Evolutionary conservation across 2,113 vertebrate species (phyloP).

Genomic region (Colaptes auratus): DNA sequence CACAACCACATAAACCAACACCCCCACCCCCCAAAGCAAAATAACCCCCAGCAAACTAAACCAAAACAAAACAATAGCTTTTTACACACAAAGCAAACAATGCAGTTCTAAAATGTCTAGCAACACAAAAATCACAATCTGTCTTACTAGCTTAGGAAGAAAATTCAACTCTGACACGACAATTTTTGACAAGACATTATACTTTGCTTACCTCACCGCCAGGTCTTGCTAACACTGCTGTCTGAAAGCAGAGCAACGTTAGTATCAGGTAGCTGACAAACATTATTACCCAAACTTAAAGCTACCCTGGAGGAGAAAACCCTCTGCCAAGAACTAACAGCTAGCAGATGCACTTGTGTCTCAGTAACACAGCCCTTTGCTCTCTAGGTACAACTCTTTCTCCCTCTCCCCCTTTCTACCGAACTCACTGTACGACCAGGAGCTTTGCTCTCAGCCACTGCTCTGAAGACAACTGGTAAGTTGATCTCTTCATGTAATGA

Average conservation of each 20-base stretch:
- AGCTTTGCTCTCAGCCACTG: conserved; percentile 79
- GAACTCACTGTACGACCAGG: conserved; percentile 57
- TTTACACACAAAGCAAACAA: not conserved
- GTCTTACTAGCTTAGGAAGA: not conserved
- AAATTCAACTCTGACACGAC: conserved; percentile 23
- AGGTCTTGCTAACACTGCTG: conserved; percentile 83
- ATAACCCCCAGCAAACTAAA: not conserved
- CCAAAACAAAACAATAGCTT: not conserved
- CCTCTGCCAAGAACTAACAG: conserved; percentile 78
- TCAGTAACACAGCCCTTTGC: conserved; percentile 64
- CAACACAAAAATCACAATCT: not conserved
- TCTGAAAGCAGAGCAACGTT: conserved; percentile 84
- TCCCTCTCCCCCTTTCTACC: conserved; percentile 37
- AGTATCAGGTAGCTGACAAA: conserved; percentile 83
- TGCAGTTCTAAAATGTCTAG: not conserved
- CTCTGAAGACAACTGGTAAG: conserved; percentile 86
- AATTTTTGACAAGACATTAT: conserved; percentile 62
- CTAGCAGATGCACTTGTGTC: conserved; percentile 80
- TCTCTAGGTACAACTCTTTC: conserved; percentile 50
- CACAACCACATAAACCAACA: not conserved
- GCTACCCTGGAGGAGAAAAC: conserved; percentile 75
- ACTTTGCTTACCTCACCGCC: conserved; percentile 87
- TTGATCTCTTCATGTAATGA: conserved; percentile 86
- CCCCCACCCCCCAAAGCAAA: not conserved
- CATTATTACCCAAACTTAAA: conserved; percentile 79